Conservation (phyloP, 2,888 invertebrate genomes). For the Macrophya alboannulata region DNA sequence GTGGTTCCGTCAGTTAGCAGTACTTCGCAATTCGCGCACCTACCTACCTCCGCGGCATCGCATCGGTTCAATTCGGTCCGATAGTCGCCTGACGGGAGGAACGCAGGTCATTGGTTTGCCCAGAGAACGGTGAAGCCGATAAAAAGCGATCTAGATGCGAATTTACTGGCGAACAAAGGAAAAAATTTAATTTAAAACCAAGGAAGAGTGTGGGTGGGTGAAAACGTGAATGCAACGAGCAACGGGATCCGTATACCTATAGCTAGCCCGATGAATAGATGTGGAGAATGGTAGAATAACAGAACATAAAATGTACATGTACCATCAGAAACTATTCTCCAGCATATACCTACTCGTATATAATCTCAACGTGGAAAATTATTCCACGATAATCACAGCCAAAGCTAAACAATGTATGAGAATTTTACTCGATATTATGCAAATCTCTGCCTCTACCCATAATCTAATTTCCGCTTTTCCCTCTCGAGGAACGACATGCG, state of each 20-base stretch:
- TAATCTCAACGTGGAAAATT: constrained; percentile 18
- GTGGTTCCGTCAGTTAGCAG: constrained; percentile 24
- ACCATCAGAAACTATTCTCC: not conserved
- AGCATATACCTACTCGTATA: not conserved
- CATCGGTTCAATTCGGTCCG: constrained; percentile 41
- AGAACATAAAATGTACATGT: constrained; percentile 20
- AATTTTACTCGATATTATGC: constrained; percentile 59
- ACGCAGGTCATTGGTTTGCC: constrained; percentile 32
- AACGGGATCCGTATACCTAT: not conserved
- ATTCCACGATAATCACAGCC: constrained; percentile 50
- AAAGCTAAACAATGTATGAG: constrained; percentile 45
- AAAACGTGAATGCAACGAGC: constrained; percentile 30
- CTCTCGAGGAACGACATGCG: not conserved
- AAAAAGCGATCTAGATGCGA: constrained; percentile 45
- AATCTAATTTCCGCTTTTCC: constrained; percentile 54
- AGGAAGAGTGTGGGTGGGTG: constrained; percentile 1
- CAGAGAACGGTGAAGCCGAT: constrained; percentile 24
- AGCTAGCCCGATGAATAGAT: not conserved
- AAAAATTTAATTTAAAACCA: constrained; percentile 44
- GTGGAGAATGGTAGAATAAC: constrained; percentile 8
- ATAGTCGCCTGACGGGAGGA: constrained; percentile 28
- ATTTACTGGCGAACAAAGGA: constrained; percentile 40
- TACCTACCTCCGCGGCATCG: not conserved
- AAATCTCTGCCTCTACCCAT: constrained; percentile 52
- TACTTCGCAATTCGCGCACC: constrained; percentile 31